Evolutionary conservation across 2,888 invertebrate species (phyloP).

Genomic region (Cremastinae sp.): DNA sequence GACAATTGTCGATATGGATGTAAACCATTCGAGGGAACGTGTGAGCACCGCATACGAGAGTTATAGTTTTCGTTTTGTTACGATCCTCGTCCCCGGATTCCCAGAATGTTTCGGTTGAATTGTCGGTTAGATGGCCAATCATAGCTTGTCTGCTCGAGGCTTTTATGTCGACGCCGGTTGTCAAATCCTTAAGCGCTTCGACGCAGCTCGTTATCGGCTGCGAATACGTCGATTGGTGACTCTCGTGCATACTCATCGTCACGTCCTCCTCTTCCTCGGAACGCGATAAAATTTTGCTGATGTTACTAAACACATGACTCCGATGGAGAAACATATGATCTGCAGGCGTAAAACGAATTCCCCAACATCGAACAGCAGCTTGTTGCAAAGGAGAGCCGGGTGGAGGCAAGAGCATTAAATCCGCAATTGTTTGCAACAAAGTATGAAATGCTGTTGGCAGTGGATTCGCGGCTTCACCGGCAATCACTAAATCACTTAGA

Average conservation of each 20-base stretch:
- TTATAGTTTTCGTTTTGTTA: slow-evolving; percentile 94
- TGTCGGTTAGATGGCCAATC: slow-evolving; percentile 95
- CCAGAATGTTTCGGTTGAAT: slow-evolving; percentile 99
- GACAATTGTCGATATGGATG: slow-evolving; percentile 96
- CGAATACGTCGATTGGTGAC: slow-evolving; percentile 81
- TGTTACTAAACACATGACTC: slow-evolving; percentile 96
- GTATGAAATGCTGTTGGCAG: slow-evolving; percentile 90
- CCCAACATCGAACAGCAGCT: slow-evolving; percentile 97
- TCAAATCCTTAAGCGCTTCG: slow-evolving; percentile 88
- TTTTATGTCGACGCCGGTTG: slow-evolving; percentile 88
- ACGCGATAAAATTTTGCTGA: slow-evolving; percentile 96
- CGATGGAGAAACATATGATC: slow-evolving; percentile 95
- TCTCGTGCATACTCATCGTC: slow-evolving; percentile 83
- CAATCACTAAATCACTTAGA: slow-evolving; percentile 88
- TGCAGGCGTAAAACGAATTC: slow-evolving; percentile 91
- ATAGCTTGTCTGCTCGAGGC: slow-evolving; percentile 97
- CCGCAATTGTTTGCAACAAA: slow-evolving; percentile 94
- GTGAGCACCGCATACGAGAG: slow-evolving; percentile 84
- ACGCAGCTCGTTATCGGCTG: slow-evolving; percentile 81
- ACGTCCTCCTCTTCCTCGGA: slow-evolving; percentile 90
- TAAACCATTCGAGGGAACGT: slow-evolving; percentile 88
- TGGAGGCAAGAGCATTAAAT: slow-evolving; percentile 93
- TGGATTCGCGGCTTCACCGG: slow-evolving; percentile 86
- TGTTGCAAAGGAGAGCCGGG: slow-evolving; percentile 93
- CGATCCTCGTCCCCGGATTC: slow-evolving; percentile 98